These are phyloP conservation scores for Xyrichtys novacula DNA, from an alignment of 2,797 vertebrate genomes.

Conservation along the genomic window DNA sequence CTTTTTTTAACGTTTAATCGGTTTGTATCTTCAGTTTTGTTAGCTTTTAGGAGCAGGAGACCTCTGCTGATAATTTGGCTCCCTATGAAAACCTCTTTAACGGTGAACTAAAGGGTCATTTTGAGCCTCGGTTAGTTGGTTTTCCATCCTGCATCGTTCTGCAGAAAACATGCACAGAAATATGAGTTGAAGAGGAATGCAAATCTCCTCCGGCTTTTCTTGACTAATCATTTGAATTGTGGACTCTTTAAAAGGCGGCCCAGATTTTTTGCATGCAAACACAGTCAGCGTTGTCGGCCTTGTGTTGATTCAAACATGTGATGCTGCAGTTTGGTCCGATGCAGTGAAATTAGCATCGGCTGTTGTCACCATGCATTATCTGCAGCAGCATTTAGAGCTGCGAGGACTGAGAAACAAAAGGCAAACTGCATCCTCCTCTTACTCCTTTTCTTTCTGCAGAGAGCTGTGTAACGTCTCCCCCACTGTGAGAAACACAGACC, in stretches of 20 bases:
- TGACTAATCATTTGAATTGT: no score
- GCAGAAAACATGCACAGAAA: no score
- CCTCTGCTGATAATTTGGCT: neutral
- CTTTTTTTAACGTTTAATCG: no score
- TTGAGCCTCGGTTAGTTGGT: neutral
- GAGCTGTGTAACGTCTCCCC: neutral
- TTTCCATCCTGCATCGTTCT: neutral
- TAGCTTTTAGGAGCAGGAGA: no score
- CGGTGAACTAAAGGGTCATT: neutral
- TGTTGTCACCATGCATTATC: constrained; percentile 29
- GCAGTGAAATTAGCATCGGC: constrained; percentile 27
- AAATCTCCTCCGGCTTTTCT: neutral
- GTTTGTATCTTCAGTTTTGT: no score
- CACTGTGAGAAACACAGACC: constrained; percentile 25
- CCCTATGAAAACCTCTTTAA: neutral
- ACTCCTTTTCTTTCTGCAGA: constrained; percentile 1
- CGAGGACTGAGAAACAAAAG: constrained; percentile 27
- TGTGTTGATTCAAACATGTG: constrained; percentile 1
- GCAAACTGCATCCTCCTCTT: constrained; percentile 7
- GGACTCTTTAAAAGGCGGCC: neutral
- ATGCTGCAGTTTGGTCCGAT: neutral
- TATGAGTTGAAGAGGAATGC: neutral
- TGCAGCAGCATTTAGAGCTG: constrained; percentile 25
- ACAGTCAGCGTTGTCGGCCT: constrained; percentile 1
- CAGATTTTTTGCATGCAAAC: neutral